Evolutionary conservation across 2,797 vertebrate genomes (phyloP).

Genomic region (Staurois parvus): DNA sequence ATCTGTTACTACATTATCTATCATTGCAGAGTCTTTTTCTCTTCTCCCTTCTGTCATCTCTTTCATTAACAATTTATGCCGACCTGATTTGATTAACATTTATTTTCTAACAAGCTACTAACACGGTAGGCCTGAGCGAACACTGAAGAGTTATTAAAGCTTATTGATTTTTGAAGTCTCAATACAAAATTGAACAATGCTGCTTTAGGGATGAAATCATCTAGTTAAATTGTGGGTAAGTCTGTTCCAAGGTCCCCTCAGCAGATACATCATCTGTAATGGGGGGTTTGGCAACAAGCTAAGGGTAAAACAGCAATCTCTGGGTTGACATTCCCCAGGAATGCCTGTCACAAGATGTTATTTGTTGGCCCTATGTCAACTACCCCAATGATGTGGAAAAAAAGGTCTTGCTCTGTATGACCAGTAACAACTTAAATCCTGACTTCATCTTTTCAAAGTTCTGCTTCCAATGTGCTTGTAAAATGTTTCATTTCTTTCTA

Average conservation of each 20-base stretch:
- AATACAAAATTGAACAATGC: constrained; percentile 43
- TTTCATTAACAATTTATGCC: constrained; percentile 41
- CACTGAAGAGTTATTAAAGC: constrained; percentile 37
- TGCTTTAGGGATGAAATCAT: constrained; percentile 52
- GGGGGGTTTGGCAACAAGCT: constrained; percentile 41
- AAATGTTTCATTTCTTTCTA: no score
- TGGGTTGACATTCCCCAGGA: constrained; percentile 27
- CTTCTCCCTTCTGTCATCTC: not conserved
- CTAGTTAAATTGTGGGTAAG: constrained; percentile 56
- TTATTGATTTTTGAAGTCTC: constrained; percentile 45
- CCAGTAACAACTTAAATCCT: no score
- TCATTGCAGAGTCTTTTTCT: not conserved
- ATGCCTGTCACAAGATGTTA: constrained; percentile 37
- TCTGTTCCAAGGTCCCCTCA: constrained; percentile 34
- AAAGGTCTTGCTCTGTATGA: no score
- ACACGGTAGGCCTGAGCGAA: not conserved
- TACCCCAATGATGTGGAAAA: not conserved
- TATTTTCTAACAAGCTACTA: constrained; percentile 44
- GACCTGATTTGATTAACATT: constrained; percentile 43
- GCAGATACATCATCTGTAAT: constrained; percentile 51
- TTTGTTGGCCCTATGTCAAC: constrained; percentile 26
- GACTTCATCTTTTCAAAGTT: no score
- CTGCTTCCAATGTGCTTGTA: no score
- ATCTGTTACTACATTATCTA: constrained; percentile 31
- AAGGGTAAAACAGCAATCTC: constrained; percentile 56